Percentiles rank a stretch among this genome's conserved stretches.
These are phyloP conservation scores for Cosmia pyralina DNA, from an alignment of 2,888 invertebrate genomes.

Conservation along the genomic window DNA sequence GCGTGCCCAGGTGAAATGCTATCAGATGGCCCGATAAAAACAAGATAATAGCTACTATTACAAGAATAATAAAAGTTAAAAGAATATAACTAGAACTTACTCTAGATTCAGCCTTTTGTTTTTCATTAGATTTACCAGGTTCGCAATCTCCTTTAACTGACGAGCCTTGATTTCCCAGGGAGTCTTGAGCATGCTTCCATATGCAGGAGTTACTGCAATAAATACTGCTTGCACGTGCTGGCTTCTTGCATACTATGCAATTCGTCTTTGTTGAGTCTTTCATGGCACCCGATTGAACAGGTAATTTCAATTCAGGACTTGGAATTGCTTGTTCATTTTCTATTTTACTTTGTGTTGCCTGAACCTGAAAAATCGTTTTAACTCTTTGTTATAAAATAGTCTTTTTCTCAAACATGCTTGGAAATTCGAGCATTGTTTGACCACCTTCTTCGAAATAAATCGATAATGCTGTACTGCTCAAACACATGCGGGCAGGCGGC, in stretches of 20 bases:
- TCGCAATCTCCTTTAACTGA: constrained; percentile 73
- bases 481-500: too few relatives aligned
- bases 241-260: constrained; percentile 95
- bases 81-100: constrained; percentile 69
- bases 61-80: background rate
- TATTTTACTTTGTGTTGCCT: constrained; percentile 65
- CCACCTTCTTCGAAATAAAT: too few relatives aligned
- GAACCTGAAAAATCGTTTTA: constrained; percentile 49
- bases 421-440: too few relatives aligned
- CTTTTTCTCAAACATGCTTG: too few relatives aligned
- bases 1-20: too few relatives aligned
- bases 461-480: too few relatives aligned
- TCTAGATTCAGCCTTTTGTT: constrained; percentile 82
- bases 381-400: background rate
- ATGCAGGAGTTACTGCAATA: constrained; percentile 98
- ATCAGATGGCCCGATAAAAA: too few relatives aligned
- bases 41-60: too few relatives aligned
- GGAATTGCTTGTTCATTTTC: constrained; percentile 61
- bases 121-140: constrained; percentile 76
- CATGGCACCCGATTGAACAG: constrained; percentile 41
- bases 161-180: constrained; percentile 78
- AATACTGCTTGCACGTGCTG: constrained; percentile 94
- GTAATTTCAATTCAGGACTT: constrained; percentile 54
- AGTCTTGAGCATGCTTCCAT: constrained; percentile 94
- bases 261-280: constrained; percentile 79